Evolutionary conservation across 2,797 vertebrate genomes (phyloP), one percentile per base, ranked within the genome.

Genomic region (Pseudochaenichthys georgianus): DNA sequence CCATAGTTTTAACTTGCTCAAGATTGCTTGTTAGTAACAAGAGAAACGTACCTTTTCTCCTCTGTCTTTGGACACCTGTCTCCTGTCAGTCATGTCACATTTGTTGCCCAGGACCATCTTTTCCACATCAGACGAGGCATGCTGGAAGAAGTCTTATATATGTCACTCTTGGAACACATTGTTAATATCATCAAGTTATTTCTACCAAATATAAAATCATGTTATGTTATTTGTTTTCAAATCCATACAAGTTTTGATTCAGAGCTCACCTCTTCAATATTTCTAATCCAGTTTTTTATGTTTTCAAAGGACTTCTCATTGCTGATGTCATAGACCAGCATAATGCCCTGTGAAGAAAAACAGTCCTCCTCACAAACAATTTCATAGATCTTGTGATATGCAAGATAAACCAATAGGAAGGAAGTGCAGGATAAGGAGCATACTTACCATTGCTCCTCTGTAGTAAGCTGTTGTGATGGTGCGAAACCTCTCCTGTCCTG

Each of bases 261-360:
- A 57, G n/a, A 41, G 89, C 92, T 92, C 87, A 98, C 98, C 97
- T 99, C 97, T 90, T 99, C 98, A 80, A 99, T 99, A 90, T 99
- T 99, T 87, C 98, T 95, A 86, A 99, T 99, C 98, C 98, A 99
- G 90, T 99, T 99, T 91, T 98, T 99, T 77, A 99, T 99, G 92
- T 99, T 99, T 89, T 99, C 98, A 91, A 99, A 99, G 46, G 98
- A 99, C 87, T 99, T 99, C 80, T 99, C 98, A 64, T 98, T 99
- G 90, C 97, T 96, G 92, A 99, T 99, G 87, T 99, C 98, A 86
- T 99, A 99, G 23, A 99, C 98, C 92, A 99, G 89, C 97, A 99
- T 98, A 80, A 99, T 99, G 70, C 98, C 98, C 98, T 99, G 81
- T 60, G 28, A 77, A 64, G 46, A 69, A 59, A 75, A 67, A 69